These are phyloP conservation scores for Helostoma temminkii DNA, from an alignment of 2,797 vertebrate genomes.

Conservation along the genomic window DNA sequence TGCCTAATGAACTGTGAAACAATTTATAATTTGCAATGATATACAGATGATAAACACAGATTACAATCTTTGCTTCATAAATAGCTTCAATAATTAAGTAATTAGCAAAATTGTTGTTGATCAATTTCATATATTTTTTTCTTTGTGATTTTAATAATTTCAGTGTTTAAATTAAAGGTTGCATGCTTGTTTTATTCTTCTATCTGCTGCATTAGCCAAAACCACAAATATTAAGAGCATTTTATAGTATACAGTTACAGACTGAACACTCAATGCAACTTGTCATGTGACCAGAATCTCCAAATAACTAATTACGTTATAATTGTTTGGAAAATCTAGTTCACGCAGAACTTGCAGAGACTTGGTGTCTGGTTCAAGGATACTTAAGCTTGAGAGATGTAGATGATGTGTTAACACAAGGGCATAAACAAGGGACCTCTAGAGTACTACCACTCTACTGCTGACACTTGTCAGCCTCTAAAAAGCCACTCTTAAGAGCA, in stretches of 20 bases:
- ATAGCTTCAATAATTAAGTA: background rate
- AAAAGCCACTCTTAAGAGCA: slow-evolving; percentile 18
- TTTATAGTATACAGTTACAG: too few relatives aligned
- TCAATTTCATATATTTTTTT: background rate
- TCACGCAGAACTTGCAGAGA: background rate
- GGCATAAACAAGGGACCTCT: slow-evolving; percentile 18
- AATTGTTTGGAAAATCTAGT: slow-evolving; percentile 10
- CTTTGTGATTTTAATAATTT: background rate
- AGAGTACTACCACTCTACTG: slow-evolving; percentile 22
- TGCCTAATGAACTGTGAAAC: slow-evolving; percentile 4
- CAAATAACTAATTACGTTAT: slow-evolving; percentile 13
- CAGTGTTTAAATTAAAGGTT: background rate
- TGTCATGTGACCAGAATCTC: background rate
- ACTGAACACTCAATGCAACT: background rate
- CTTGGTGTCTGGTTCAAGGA: slow-evolving; percentile 22
- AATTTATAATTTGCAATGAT: too few relatives aligned
- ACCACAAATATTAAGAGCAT: too few relatives aligned
- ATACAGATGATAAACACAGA: background rate
- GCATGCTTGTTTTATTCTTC: background rate
- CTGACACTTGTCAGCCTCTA: slow-evolving; percentile 9
- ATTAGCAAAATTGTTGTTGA: background rate
- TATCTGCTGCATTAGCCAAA: too few relatives aligned
- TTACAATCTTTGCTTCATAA: background rate
- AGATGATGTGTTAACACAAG: slow-evolving; percentile 32
- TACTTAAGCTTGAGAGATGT: slow-evolving; percentile 13